Base-by-base conservation (phyloP, 2,113 vertebrate species). In the Acanthochromis polyacanthus region DNA sequence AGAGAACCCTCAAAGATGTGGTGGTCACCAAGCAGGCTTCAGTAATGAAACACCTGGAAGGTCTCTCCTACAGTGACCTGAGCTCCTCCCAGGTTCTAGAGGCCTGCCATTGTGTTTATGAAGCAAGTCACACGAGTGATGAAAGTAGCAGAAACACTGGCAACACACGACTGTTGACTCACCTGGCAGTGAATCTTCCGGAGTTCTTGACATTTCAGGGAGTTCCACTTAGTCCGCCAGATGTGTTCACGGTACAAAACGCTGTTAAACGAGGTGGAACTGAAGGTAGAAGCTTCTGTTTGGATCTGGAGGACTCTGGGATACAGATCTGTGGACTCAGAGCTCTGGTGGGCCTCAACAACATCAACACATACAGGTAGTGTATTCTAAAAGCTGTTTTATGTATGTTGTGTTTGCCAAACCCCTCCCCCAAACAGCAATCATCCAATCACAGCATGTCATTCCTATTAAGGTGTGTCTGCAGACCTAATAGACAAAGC, bases 281-380 rank as follows among this genome's bases (percentile, higher is more conserved):
- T 7, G 88, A 94, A 1, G 91, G 91, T 8, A 90, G 67, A 46
- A 80, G 88, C 30, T 95, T 98, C 81, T 93, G 89, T 78, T 87
- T 99, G 78, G 96, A 97, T 85, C 83, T 99, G 40, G 93, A 91
- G 64, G 92, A 93, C 74, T 96, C 96, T 0, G 89, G 94, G 76
- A 86, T 99, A 17, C 89, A 94, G n/a, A 55, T 95, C 28, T 75
- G 91, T 3, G 97, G 96, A 22, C 93, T 99, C 10, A 92, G 73
- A 72, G 84, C 92, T 56, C 89, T 99, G 32, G 86, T 95, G 38
- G 88, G 91, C 50, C 93, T 97, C 9, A 80, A 82, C 85, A 96
- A 95, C 17, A 92, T 99, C 74, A 72, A 83, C 12, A 92, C 77
- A 0, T 98, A 96, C 93, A 96, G 97, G 98, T 99, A 81, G 67